These are phyloP conservation scores for Drosophila recens DNA, from an alignment of 2,888 invertebrate genomes.

Conservation along the genomic window DNA sequence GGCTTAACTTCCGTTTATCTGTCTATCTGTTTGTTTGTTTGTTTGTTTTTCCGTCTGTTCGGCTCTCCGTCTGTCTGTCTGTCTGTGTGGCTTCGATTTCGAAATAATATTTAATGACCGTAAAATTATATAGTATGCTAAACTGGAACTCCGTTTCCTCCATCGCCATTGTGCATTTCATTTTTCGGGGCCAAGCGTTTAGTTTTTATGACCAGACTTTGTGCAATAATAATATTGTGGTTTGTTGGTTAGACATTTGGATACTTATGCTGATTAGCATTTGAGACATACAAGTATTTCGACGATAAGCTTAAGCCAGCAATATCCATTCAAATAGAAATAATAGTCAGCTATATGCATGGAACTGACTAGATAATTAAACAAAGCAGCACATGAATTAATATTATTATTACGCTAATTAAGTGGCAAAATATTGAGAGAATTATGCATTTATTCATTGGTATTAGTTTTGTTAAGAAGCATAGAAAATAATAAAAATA, in stretches of 20 bases:
- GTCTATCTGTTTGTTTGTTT: slow-evolving; percentile 1
- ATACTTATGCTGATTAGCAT: slow-evolving; percentile 66
- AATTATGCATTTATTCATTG: slow-evolving; percentile 5
- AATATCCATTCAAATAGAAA: slow-evolving; percentile 16
- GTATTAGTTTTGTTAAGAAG: background rate
- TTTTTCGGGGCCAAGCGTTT: slow-evolving; percentile 36
- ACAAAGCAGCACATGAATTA: slow-evolving; percentile 7
- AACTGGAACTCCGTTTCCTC: slow-evolving; percentile 48
- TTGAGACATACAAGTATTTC: slow-evolving; percentile 23
- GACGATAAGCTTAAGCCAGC: slow-evolving; percentile 11
- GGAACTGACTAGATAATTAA: slow-evolving; percentile 16
- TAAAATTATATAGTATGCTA: slow-evolving; percentile 74
- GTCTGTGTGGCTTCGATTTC: slow-evolving; percentile 65
- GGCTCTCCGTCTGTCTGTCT: background rate
- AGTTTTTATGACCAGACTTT: slow-evolving; percentile 55
- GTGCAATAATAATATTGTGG: slow-evolving; percentile 68
- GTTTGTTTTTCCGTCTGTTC: slow-evolving; percentile 1
- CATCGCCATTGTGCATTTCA: slow-evolving; percentile 19
- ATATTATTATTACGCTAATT: slow-evolving; percentile 2
- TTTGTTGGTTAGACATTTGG: slow-evolving; percentile 49
- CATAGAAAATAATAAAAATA: background rate
- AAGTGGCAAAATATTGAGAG: slow-evolving; percentile 2
- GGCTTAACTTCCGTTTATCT: slow-evolving; percentile 47
- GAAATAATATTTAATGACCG: slow-evolving; percentile 81
- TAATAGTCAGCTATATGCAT: slow-evolving; percentile 2